Evolutionary conservation across 1,140 invertebrate genomes (phyloP).

Genomic region (Drosophila nannoptera): DNA sequence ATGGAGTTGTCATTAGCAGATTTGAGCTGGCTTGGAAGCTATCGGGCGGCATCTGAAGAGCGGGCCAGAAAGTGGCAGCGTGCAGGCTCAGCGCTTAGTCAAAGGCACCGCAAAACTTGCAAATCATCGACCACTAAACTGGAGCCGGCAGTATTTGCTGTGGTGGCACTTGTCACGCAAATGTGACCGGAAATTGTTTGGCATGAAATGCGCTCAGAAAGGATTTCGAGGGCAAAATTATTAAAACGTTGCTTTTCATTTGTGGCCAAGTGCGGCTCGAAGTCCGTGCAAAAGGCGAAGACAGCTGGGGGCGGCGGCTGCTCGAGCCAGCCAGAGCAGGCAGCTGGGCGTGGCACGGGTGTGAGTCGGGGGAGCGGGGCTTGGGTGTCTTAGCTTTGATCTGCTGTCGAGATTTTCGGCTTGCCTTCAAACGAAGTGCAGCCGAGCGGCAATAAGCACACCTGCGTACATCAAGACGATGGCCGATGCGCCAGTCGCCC

Average conservation of each 20-base stretch:
- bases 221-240: slow-evolving; percentile 64
- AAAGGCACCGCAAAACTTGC: slow-evolving; percentile 38
- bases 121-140: slow-evolving; percentile 27
- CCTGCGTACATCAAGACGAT: slow-evolving; percentile 68
- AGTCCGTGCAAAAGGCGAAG: slow-evolving; percentile 42
- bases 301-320: slow-evolving; percentile 32
- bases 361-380: not conserved
- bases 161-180: slow-evolving; percentile 60
- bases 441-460: slow-evolving; percentile 72
- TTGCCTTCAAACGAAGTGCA: slow-evolving; percentile 70
- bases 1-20: not conserved
- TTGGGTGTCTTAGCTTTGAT: slow-evolving; percentile 59
- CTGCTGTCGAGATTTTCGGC: slow-evolving; percentile 70
- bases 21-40: not conserved
- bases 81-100: slow-evolving; percentile 13
- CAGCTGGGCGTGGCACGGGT: not conserved
- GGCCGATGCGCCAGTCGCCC: slow-evolving; percentile 22
- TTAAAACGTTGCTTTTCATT: slow-evolving; percentile 66
- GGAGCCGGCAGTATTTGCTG: slow-evolving; percentile 1
- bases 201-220: slow-evolving; percentile 44
- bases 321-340: slow-evolving; percentile 3
- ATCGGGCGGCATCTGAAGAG: not conserved
- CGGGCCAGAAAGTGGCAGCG: not conserved
- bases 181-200: slow-evolving; percentile 65
- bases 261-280: slow-evolving; percentile 36